Evolutionary conservation across 2,797 vertebrate genomes (phyloP).

Genomic region (Miopithecus talapoin): DNA sequence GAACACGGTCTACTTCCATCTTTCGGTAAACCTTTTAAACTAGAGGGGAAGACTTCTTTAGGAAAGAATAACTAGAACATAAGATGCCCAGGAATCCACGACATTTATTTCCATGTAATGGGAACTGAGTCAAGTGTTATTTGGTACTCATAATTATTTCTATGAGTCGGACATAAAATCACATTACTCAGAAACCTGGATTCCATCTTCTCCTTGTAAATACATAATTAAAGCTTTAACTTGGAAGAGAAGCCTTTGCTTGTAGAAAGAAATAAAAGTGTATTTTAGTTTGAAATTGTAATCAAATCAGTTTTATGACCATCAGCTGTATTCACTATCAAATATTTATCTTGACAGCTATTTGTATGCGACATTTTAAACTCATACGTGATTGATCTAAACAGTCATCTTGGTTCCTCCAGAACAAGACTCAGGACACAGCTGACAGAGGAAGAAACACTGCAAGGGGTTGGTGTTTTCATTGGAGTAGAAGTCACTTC

Average conservation of each 20-base stretch:
- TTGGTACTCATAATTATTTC: neutral
- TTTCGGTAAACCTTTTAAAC: neutral
- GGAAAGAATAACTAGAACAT: neutral
- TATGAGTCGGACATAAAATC: slow-evolving; percentile 31
- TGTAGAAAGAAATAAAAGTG: neutral
- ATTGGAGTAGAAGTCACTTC: neutral
- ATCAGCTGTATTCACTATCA: neutral
- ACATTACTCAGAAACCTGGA: slow-evolving; percentile 20
- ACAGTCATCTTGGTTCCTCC: neutral
- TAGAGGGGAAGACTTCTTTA: neutral
- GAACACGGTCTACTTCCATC: neutral
- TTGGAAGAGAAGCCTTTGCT: neutral
- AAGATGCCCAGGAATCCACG: neutral
- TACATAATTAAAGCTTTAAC: slow-evolving; percentile 1
- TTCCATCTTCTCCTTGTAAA: neutral
- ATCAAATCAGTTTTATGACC: slow-evolving; percentile 3
- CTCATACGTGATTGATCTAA: neutral
- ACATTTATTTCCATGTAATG: neutral
- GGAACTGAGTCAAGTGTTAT: neutral
- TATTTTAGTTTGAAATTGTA: slow-evolving; percentile 14
- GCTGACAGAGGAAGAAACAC: neutral
- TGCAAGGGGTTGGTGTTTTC: neutral
- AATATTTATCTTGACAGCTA: neutral
- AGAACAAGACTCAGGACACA: neutral
- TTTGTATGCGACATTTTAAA: neutral